phyloP scores from a whole-genome alignment of 2,113 vertebrate genomes.

The Plotosus lineatus region DNA sequence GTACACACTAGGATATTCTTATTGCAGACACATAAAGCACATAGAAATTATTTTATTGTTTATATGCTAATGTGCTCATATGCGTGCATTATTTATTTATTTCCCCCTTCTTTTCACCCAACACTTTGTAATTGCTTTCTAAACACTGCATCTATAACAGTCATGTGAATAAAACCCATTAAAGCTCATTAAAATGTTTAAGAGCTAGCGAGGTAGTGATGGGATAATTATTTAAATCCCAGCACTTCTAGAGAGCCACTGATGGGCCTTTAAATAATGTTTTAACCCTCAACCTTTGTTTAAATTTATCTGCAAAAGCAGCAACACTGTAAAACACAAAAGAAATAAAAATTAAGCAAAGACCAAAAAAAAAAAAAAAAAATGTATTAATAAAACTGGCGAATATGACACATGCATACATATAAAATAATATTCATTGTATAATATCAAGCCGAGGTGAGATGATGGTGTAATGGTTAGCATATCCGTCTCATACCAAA shows the following conservation, averaged over 20 bases:
- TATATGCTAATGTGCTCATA: background rate
- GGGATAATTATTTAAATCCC: constrained; percentile 11
- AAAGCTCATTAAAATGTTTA: constrained; percentile 16
- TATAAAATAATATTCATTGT: no score
- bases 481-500: no score
- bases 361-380: no score
- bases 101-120: background rate
- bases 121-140: background rate
- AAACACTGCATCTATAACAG: background rate
- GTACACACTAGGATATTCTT: background rate
- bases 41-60: background rate
- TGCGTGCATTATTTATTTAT: background rate
- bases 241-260: background rate
- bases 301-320: background rate
- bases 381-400: background rate
- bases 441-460: no score
- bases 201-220: constrained; percentile 10
- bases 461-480: no score
- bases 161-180: constrained; percentile 14
- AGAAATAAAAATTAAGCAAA: background rate
- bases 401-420: background rate
- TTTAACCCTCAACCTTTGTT: background rate
- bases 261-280: background rate
- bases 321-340: background rate
- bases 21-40: background rate